Base-by-base conservation (phyloP, 37 sponge, comb jelly and placozoan species). In the Halisarca cf. caerulea region DNA sequence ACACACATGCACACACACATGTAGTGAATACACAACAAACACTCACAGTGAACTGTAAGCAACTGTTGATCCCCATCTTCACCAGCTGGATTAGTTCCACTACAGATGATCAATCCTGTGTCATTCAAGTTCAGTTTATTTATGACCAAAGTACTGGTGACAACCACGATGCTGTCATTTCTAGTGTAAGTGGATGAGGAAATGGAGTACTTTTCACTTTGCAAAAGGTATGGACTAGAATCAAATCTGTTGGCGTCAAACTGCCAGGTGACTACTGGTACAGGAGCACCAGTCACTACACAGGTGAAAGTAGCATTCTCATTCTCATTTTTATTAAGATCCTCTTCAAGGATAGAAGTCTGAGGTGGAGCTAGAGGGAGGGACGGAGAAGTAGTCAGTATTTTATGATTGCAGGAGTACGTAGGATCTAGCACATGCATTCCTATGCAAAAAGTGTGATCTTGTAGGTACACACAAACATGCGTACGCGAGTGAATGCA, bases 81-180 rank as follows among this genome's bases (percentile, higher is more conserved):
- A 47, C 51, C 51, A 47, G 51, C 51, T 47, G 53, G 28, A 71
- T 79, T 83, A 25, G 55, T 41, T 35, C 84, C 91, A 32, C 6
- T 7, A 75, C 91, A 91, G 18, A 51, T 84, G 81, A 44, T 80
- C 28, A 34, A 59, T 14, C 84, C 88, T 32, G 81, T 64, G 88
- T 83, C 91, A 64, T 32, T 81, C 55, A 74, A 81, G 35, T 2
- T 45, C 18, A 73, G 58, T 40, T 42, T 69, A 64, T 41, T 60
- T 30, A 87, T 47, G 40, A 73, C 87, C 54, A 91, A 75, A 36
- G 59, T 73, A 17, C 81, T 66, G 17, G 84, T 62, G 42, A 86
- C 88, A 5, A 30, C n/a, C 6, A 30, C 30, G n/a, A 30, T 15
- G 7, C 6, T 62, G n/a, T 62, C 64, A 62, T 28, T 62, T 62